These are phyloP conservation scores for Ictalurus furcatus DNA, from an alignment of 2,113 vertebrate genomes.

Conservation along the genomic window DNA sequence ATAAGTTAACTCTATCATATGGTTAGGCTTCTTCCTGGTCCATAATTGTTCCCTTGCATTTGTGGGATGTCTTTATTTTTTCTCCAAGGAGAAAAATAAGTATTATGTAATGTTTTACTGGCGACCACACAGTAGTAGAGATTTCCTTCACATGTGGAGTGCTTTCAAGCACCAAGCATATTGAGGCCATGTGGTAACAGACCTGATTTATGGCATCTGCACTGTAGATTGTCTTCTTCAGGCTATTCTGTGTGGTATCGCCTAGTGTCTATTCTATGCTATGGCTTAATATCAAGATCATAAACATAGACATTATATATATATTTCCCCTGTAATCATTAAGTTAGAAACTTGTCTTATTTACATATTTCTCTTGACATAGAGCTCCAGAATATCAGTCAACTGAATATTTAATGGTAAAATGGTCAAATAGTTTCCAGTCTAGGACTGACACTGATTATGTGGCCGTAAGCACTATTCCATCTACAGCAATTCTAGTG, in stretches of 20 bases:
- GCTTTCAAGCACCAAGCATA: constrained; percentile 12
- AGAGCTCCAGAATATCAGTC: neutral
- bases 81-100: constrained; percentile 18
- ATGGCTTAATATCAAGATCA: neutral
- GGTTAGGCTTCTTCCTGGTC: neutral
- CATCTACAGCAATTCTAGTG: constrained; percentile 15
- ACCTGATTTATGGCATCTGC: constrained; percentile 24
- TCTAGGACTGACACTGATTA: neutral
- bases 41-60: neutral
- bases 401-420: neutral
- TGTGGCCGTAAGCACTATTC: neutral
- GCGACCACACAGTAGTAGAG: neutral
- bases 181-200: constrained; percentile 42
- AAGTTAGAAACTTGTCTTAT: neutral
- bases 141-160: constrained; percentile 28
- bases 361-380: neutral
- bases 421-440: constrained; percentile 13
- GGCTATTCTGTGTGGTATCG: constrained; percentile 25
- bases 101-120: constrained; percentile 27
- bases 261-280: neutral
- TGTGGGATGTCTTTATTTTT: neutral
- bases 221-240: constrained; percentile 5
- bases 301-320: neutral
- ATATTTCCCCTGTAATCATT: neutral
- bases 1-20: neutral